Percentiles rank a stretch among this genome's conserved stretches.
phyloP scores from a whole-genome alignment of 2,797 vertebrate genomes.

The Eulemur albifrons region DNA sequence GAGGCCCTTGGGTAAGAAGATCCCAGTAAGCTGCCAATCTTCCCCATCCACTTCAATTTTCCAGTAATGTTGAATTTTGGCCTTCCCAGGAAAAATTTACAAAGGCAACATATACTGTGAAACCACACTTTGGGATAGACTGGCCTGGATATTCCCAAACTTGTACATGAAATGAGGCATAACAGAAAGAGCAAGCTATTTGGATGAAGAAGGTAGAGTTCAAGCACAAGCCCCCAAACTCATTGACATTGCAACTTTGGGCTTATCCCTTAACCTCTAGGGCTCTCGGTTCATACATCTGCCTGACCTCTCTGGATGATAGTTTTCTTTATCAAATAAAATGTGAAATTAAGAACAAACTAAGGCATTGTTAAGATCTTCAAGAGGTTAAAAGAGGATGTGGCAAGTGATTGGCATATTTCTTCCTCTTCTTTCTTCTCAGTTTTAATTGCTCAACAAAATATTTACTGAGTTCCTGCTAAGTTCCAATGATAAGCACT shows the following conservation, averaged over 20 bases:
- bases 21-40: not conserved
- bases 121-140: not conserved
- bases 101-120: not conserved
- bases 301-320: not conserved
- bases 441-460: not conserved
- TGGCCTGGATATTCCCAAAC: not conserved
- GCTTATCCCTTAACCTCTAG: slow-evolving; percentile 61
- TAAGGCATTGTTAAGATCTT: not conserved
- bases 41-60: not conserved
- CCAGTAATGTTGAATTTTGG: not conserved
- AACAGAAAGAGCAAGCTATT: not conserved
- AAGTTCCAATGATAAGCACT: slow-evolving; percentile 45
- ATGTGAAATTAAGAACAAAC: not conserved
- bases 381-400: not conserved
- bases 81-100: not conserved
- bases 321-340: slow-evolving; percentile 10
- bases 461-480: not conserved
- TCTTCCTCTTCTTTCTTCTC: not conserved
- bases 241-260: not conserved
- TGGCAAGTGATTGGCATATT: not conserved
- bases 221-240: not conserved
- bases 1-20: not conserved
- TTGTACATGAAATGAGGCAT: not conserved
- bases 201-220: not conserved
- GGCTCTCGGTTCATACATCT: slow-evolving; percentile 44